A percentile compares a stretch with the other conserved stretches of the same genome.
phyloP scores from a whole-genome alignment of 2,888 invertebrate genomes.

The Ophion obscuratus region DNA sequence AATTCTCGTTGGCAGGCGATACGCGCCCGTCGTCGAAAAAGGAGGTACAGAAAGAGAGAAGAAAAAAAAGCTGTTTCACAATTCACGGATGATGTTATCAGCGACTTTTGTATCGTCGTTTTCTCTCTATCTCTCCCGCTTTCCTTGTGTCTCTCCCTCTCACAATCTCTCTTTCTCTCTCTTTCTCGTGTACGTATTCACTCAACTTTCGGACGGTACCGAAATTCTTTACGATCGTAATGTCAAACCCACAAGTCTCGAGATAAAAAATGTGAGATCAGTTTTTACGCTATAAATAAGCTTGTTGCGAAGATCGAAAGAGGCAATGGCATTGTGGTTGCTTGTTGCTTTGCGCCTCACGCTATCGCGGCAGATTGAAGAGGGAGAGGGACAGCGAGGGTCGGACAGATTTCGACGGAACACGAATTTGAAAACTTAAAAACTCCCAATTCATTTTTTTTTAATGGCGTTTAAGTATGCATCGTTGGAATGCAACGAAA shows the following conservation, averaged over 20 bases:
- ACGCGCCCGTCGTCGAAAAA: background rate
- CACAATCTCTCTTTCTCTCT: background rate
- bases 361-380: slow-evolving; percentile 24
- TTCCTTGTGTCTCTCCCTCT: background rate
- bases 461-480: background rate
- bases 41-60: slow-evolving; percentile 36
- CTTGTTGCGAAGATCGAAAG: slow-evolving; percentile 13
- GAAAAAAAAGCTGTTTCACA: slow-evolving; percentile 48
- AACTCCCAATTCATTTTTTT: slow-evolving; percentile 6
- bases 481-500: too few species aligned
- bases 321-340: slow-evolving; percentile 18
- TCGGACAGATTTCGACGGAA: background rate
- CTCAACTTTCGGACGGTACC: slow-evolving; percentile 2
- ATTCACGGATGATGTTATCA: slow-evolving; percentile 48
- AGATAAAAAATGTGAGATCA: slow-evolving; percentile 38
- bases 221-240: slow-evolving; percentile 11
- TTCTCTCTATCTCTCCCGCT: background rate
- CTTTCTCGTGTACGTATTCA: background rate
- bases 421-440: slow-evolving; percentile 11
- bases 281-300: slow-evolving; percentile 53
- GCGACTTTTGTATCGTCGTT: slow-evolving; percentile 37
- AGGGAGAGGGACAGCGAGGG: slow-evolving; percentile 7
- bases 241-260: slow-evolving; percentile 31
- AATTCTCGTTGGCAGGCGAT: background rate
- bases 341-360: background rate